Evolutionary conservation across 2,888 invertebrate species (phyloP), one percentile per base, ranked within the genome.

Genomic region (Microplitis deprimator): DNA sequence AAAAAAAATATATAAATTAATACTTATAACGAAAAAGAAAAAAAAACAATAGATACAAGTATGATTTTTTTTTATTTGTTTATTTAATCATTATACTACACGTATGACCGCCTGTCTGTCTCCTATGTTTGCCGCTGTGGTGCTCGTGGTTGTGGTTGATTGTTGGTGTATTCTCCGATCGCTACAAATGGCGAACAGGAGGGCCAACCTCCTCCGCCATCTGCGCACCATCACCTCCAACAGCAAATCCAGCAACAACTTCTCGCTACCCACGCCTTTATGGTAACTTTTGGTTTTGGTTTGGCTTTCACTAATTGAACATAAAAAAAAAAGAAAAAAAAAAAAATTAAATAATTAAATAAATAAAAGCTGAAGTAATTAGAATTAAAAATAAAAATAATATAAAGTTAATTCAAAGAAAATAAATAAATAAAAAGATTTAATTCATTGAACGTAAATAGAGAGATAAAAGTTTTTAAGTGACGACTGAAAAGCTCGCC

Each of bases 281-380:
- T 89, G 89, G 89, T 89, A 89, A 89, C 89, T 89, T 88, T 88
- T 89, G 89, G 89, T 89, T 89, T 89, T 89, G 89, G 89, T 89
- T 85, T 89, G 89, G 89, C 89, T 89, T 89, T 87, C 87, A 89
- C 89, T 89, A 89, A 89, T 75, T 73, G 20, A 41, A 71, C 77
- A 79, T 78, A 78, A 40, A 74, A 73, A 38, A n/a, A n/a, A n/a
- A n/a, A 16, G 41, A 29, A 16, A 7, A 7, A 67, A 62, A 70
- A 10, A 50, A 41, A 13, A 73, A 50, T 13, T 78, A 69, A 74
- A 70, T 77, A 76, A 72, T 29, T 50, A 71, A 79, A 79, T 78
- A 78, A 60, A 74, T 75, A 38, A 16, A 62, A n/a, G n/a, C 10
- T n/a, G 39, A 62, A 70, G 17, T 68, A 73, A 50, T 50, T 13